These are phyloP conservation scores for Macquaria ambigua DNA, from an alignment of 2,113 vertebrate genomes.

Conservation along the genomic window DNA sequence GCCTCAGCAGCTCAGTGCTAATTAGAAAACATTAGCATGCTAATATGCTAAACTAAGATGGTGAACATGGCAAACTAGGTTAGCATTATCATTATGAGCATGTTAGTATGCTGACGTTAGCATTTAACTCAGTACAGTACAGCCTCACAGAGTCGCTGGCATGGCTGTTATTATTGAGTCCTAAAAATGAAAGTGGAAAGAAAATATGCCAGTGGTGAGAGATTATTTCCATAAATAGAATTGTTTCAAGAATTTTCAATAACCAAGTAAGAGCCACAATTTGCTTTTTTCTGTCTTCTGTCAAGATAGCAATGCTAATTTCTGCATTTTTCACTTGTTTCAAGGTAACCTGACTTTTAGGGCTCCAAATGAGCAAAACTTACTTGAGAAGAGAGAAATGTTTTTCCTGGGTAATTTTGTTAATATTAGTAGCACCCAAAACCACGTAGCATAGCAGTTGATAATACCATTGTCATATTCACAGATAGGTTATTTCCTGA, in stretches of 20 bases:
- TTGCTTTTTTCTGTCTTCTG: not conserved
- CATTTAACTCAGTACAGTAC: too few relatives aligned
- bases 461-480: not conserved
- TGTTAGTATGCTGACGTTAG: too few relatives aligned
- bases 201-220: too few relatives aligned
- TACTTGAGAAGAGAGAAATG: not conserved
- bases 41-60: too few relatives aligned
- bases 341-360: not conserved
- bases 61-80: too few relatives aligned
- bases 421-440: not conserved
- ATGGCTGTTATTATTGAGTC: not conserved
- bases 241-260: not conserved
- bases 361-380: not conserved
- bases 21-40: too few relatives aligned
- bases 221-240: too few relatives aligned
- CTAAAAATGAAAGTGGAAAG: not conserved
- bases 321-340: not conserved
- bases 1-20: too few relatives aligned
- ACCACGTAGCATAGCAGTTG: not conserved
- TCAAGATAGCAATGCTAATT: not conserved
- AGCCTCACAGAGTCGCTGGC: too few relatives aligned
- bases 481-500: not conserved
- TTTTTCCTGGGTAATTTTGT: not conserved
- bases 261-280: not conserved
- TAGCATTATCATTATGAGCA: too few relatives aligned